These are phyloP conservation scores for Pipistrellus pipistrellus DNA, from an alignment of 2,797 vertebrate genomes.

Conservation along the genomic window DNA sequence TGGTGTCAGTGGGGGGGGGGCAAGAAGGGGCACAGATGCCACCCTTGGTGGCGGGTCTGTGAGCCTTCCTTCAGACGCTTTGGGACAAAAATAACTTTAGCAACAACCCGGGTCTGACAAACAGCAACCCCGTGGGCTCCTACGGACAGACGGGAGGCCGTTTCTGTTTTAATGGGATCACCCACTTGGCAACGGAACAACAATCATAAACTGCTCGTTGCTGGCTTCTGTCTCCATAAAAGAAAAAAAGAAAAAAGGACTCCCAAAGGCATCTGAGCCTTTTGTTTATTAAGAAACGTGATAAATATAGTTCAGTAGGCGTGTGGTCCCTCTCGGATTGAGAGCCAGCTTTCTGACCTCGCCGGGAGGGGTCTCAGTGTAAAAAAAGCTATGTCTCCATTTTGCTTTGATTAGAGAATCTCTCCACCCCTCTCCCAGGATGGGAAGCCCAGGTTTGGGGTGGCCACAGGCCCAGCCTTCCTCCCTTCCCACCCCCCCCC, in stretches of 20 bases:
- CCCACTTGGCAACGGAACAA: slow-evolving; percentile 74
- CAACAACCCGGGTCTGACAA: background rate
- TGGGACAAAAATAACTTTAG: background rate
- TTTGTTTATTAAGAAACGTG: slow-evolving; percentile 82
- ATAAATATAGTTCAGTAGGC: slow-evolving; percentile 85
- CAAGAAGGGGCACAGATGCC: background rate
- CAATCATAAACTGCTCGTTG: slow-evolving; percentile 73
- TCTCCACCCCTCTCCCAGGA: slow-evolving; percentile 58
- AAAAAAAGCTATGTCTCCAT: slow-evolving; percentile 63
- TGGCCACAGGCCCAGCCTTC: background rate
- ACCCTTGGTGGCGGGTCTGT: background rate
- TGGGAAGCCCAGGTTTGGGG: slow-evolving; percentile 18
- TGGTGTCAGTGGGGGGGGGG: no score
- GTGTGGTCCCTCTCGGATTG: slow-evolving; percentile 75
- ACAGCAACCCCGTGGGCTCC: slow-evolving; percentile 9
- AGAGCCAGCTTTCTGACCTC: slow-evolving; percentile 78
- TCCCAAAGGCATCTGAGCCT: slow-evolving; percentile 71
- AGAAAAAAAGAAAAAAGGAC: slow-evolving; percentile 38
- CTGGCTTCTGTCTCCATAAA: slow-evolving; percentile 61
- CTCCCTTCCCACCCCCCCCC: background rate
- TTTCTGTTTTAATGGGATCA: slow-evolving; percentile 70
- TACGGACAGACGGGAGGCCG: slow-evolving; percentile 54
- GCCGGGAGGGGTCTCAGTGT: slow-evolving; percentile 75
- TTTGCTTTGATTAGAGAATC: slow-evolving; percentile 64
- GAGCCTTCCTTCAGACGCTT: slow-evolving; percentile 18